phyloP scores from a whole-genome alignment of 2,797 vertebrate genomes.

The Podarcis siculus region DNA sequence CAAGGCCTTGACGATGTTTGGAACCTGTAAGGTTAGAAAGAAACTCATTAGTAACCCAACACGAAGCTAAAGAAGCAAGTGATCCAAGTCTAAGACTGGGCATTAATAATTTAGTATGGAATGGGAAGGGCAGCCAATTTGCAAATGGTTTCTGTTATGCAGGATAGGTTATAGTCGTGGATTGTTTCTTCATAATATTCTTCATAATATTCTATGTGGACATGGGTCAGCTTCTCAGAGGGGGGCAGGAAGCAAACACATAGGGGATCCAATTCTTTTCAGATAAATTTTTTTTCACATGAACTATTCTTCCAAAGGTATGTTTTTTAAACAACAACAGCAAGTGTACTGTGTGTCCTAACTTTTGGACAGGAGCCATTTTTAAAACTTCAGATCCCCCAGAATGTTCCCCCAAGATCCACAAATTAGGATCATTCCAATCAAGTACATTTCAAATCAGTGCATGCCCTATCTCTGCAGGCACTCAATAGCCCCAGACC shows the following conservation, averaged over 20 bases:
- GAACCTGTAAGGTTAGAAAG: conserved; percentile 80
- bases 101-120: neutral
- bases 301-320: neutral
- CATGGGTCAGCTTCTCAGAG: neutral
- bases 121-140: neutral
- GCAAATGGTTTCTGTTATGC: accelerated
- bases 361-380: neutral
- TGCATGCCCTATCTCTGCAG: neutral
- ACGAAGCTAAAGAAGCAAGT: neutral
- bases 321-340: neutral
- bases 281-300: neutral
- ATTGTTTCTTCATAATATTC: neutral
- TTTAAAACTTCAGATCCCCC: neutral
- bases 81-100: neutral
- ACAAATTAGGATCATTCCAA: neutral
- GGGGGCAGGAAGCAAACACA: neutral
- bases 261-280: neutral
- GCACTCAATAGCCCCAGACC: neutral
- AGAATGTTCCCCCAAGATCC: neutral
- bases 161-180: neutral
- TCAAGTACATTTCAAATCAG: neutral
- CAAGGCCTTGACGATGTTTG: conserved; percentile 87
- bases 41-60: neutral
- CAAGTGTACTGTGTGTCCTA: neutral
- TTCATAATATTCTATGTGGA: too few species aligned